These are phyloP conservation scores for Chunga burmeisteri DNA, from an alignment of 2,113 vertebrate genomes.

Conservation along the genomic window DNA sequence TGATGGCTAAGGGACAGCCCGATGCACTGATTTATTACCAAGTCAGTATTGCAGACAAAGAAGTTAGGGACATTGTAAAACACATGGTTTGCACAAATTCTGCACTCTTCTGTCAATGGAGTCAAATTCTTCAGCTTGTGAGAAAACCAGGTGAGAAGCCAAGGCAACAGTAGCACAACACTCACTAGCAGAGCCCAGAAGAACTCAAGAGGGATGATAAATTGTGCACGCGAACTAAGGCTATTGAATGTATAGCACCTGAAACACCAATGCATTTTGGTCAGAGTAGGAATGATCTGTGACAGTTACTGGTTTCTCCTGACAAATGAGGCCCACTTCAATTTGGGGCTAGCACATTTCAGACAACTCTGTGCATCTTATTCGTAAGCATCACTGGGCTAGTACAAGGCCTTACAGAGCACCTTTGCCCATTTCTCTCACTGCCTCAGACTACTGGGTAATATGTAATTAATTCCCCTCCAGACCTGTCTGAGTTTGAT, in stretches of 20 bases:
- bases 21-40: background rate
- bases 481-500: background rate
- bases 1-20: background rate
- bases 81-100: background rate
- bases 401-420: background rate
- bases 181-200: background rate
- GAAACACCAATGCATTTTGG: background rate
- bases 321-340: background rate
- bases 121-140: background rate
- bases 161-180: background rate
- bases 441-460: background rate
- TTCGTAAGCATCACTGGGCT: rapidly evolving
- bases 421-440: background rate
- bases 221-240: background rate
- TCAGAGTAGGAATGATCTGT: background rate
- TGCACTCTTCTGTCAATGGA: background rate
- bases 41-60: background rate
- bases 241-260: background rate
- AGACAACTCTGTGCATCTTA: background rate
- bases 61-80: background rate
- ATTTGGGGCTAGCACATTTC: background rate
- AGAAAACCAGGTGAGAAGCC: background rate
- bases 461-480: background rate
- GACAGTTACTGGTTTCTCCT: background rate
- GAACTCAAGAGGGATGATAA: background rate